phyloP scores from a whole-genome alignment of 2,797 vertebrate species.

The Acanthurus leucopareius region DNA sequence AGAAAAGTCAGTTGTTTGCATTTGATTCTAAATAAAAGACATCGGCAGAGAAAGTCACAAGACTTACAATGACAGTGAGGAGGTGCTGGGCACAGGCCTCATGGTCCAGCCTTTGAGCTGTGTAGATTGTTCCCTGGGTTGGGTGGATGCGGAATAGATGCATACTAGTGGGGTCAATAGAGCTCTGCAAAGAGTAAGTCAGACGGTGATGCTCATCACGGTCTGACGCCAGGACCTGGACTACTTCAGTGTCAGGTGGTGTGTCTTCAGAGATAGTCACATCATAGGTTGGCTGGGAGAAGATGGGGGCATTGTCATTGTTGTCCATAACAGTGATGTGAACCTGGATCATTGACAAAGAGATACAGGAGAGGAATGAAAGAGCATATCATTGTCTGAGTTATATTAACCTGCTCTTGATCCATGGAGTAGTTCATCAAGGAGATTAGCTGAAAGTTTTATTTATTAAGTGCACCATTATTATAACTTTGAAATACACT shows the following conservation, averaged over 20 bases:
- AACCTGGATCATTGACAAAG: conserved; percentile 82
- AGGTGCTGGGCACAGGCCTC: conserved; percentile 95
- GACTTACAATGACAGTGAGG: conserved; percentile 93
- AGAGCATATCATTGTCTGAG: neutral
- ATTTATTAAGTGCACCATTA: too few species aligned
- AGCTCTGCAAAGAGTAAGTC: conserved; percentile 93
- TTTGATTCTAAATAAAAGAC: neutral
- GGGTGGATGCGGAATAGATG: conserved; percentile 94
- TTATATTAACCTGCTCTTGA: neutral
- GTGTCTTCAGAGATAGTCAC: conserved; percentile 94
- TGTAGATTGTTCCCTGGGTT: conserved; percentile 89
- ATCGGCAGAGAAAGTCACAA: neutral
- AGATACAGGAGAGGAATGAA: neutral
- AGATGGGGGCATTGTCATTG: conserved; percentile 96
- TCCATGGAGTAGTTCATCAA: neutral
- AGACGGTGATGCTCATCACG: conserved; percentile 93
- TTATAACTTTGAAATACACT: too few species aligned
- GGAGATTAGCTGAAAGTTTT: neutral
- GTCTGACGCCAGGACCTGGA: conserved; percentile 94
- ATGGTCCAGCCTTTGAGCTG: conserved; percentile 92
- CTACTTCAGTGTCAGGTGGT: conserved; percentile 91
- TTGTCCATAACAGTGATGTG: conserved; percentile 94
- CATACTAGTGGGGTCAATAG: conserved; percentile 92
- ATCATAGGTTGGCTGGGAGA: conserved; percentile 93
- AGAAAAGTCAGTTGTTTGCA: conserved; percentile 5